These are phyloP conservation scores for Augochlorella aurata DNA, from an alignment of 2,888 invertebrate species.

Conservation along the genomic window DNA sequence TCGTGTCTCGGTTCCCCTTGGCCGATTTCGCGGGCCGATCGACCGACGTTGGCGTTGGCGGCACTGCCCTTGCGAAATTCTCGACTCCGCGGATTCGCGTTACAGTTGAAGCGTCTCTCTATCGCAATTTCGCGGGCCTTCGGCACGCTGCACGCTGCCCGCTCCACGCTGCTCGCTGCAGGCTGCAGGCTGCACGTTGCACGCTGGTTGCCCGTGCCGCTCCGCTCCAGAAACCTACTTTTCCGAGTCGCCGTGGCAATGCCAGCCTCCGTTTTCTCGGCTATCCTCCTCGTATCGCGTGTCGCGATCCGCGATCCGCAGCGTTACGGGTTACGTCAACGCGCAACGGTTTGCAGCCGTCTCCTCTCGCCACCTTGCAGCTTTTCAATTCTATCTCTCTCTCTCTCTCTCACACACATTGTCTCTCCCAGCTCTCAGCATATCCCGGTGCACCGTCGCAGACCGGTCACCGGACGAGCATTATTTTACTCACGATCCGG, in stretches of 20 bases:
- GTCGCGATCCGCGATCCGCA: slow-evolving; percentile 39
- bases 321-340: slow-evolving; percentile 44
- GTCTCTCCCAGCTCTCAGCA: no score
- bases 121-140: slow-evolving; percentile 40
- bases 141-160: not conserved
- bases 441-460: not conserved
- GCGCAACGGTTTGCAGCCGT: not conserved
- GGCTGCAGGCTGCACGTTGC: not conserved
- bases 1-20: slow-evolving; percentile 54
- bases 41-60: slow-evolving; percentile 30
- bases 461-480: not conserved
- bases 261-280: slow-evolving; percentile 62
- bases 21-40: slow-evolving; percentile 61
- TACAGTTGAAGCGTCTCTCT: slow-evolving; percentile 20
- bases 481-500: not conserved
- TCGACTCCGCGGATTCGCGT: slow-evolving; percentile 28
- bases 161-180: not conserved
- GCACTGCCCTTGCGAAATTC: slow-evolving; percentile 58
- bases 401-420: no score
- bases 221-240: slow-evolving; percentile 78
- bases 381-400: not conserved
- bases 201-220: slow-evolving; percentile 23
- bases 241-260: slow-evolving; percentile 61
- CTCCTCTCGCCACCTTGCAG: slow-evolving; percentile 1
- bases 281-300: slow-evolving; percentile 36